These are phyloP conservation scores for Typhlichthys eigenmanni DNA, from an alignment of 2,797 vertebrate genomes.

Conservation along the genomic window DNA sequence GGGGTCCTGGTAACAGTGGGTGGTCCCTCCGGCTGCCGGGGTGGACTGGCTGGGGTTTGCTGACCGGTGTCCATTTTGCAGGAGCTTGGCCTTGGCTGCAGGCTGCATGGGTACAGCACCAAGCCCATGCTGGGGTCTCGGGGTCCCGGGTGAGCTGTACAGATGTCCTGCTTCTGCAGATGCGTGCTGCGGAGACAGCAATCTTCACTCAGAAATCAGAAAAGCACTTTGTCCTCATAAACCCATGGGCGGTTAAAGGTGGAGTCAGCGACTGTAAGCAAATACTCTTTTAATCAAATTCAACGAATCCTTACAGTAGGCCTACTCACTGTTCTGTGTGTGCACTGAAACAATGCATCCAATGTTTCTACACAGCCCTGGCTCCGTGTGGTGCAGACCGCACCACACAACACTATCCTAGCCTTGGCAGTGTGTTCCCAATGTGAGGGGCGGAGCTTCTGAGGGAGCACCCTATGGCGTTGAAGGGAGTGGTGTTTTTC, in stretches of 20 bases:
- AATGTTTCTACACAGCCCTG: too few relatives aligned
- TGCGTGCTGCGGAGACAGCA: constrained; percentile 56
- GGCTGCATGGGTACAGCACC: constrained; percentile 88
- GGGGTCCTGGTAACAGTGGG: constrained; percentile 74
- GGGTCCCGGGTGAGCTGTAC: constrained; percentile 86
- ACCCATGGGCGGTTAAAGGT: neutral
- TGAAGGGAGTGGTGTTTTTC: too few relatives aligned
- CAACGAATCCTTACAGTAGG: too few relatives aligned
- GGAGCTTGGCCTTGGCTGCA: constrained; percentile 81
- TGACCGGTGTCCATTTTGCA: constrained; percentile 84
- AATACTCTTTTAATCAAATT: too few relatives aligned
- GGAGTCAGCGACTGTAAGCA: too few relatives aligned
- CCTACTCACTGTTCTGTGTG: too few relatives aligned
- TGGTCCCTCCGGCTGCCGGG: constrained; percentile 64
- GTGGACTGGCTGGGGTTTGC: constrained; percentile 56
- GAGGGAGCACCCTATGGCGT: too few relatives aligned
- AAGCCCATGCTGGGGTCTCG: constrained; percentile 91
- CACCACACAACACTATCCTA: too few relatives aligned
- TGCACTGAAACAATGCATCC: too few relatives aligned
- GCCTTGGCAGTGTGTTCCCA: too few relatives aligned
- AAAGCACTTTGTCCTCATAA: neutral
- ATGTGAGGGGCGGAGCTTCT: too few relatives aligned
- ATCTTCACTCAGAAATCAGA: neutral
- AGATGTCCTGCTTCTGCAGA: constrained; percentile 79
- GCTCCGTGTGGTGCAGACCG: too few relatives aligned